Evolutionary conservation across 2,888 invertebrate genomes (phyloP).

Genomic region (Cerastis rubricosa): DNA sequence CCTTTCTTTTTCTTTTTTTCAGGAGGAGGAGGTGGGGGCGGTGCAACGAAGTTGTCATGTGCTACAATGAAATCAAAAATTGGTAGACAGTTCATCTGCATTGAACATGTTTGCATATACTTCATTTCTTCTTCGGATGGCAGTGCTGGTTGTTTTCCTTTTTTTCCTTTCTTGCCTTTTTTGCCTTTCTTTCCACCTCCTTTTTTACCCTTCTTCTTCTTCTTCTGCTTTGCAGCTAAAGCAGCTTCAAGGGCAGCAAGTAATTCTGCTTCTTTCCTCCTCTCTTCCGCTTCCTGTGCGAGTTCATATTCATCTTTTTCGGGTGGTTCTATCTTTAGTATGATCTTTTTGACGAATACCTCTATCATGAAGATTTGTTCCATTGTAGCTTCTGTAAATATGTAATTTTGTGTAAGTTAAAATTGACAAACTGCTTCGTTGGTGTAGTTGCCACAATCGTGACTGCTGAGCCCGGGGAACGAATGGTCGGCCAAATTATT

Average conservation of each 20-base stretch:
- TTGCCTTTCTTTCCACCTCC: constrained; percentile 73
- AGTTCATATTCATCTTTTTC: constrained; percentile 87
- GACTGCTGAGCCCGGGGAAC: neutral
- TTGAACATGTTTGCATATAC: constrained; percentile 86
- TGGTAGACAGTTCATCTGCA: constrained; percentile 86
- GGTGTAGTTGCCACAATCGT: neutral
- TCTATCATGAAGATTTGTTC: constrained; percentile 89
- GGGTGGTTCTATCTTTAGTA: constrained; percentile 85
- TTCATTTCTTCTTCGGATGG: constrained; percentile 89
- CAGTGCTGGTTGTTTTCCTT: constrained; percentile 80
- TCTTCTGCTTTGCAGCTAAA: constrained; percentile 47
- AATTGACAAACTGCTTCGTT: neutral
- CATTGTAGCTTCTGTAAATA: constrained; percentile 71
- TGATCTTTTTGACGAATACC: constrained; percentile 85
- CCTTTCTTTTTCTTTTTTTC: constrained; percentile 75
- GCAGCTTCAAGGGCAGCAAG: constrained; percentile 81
- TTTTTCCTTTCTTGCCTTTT: constrained; percentile 72
- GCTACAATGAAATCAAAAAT: constrained; percentile 87
- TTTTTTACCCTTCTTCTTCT: constrained; percentile 73
- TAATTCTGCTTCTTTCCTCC: constrained; percentile 79
- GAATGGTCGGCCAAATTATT: neutral
- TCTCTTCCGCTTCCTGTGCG: constrained; percentile 81
- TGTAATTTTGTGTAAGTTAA: neutral
- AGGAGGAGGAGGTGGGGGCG: constrained; percentile 84
- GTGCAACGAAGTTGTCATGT: constrained; percentile 87